phyloP scores from a whole-genome alignment of 2,888 invertebrate genomes.

The Apodemia mormo region DNA sequence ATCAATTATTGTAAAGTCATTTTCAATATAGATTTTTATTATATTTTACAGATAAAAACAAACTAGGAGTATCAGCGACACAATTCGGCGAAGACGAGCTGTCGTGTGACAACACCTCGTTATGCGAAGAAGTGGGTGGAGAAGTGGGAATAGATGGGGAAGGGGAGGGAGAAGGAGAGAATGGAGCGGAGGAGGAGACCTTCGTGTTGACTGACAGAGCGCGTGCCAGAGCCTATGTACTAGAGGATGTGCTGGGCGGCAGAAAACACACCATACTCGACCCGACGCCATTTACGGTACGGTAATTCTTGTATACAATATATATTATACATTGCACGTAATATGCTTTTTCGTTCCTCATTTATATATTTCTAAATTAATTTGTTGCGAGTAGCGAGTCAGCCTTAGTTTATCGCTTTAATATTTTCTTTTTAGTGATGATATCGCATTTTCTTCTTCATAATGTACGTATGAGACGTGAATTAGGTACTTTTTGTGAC shows the following conservation, averaged over 20 bases:
- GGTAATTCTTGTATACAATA: no score
- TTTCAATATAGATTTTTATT: no score
- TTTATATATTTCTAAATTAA: no score
- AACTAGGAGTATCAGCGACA: conserved; percentile 50
- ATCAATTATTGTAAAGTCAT: no score
- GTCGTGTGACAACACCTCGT: conserved; percentile 47
- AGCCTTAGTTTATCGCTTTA: no score
- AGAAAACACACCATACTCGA: conserved; percentile 54
- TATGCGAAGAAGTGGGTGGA: conserved; percentile 51
- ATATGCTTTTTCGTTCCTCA: no score
- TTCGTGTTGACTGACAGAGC: conserved; percentile 68
- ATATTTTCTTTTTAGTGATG: no score
- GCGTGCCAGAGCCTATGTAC: conserved; percentile 59
- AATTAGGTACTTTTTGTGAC: no score
- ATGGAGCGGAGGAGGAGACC: conserved; percentile 48
- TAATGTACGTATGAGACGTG: no score
- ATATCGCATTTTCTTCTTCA: no score
- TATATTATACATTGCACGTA: no score
- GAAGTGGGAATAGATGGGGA: conserved; percentile 34
- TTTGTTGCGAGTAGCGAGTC: no score
- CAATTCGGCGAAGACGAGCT: conserved; percentile 47
- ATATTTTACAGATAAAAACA: conserved; percentile 51
- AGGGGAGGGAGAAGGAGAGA: conserved; percentile 36
- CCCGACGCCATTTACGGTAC: conserved; percentile 39
- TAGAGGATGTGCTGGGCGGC: conserved; percentile 59